phyloP scores from a whole-genome alignment of 2,113 vertebrate species.

The Callaeas wilsoni region DNA sequence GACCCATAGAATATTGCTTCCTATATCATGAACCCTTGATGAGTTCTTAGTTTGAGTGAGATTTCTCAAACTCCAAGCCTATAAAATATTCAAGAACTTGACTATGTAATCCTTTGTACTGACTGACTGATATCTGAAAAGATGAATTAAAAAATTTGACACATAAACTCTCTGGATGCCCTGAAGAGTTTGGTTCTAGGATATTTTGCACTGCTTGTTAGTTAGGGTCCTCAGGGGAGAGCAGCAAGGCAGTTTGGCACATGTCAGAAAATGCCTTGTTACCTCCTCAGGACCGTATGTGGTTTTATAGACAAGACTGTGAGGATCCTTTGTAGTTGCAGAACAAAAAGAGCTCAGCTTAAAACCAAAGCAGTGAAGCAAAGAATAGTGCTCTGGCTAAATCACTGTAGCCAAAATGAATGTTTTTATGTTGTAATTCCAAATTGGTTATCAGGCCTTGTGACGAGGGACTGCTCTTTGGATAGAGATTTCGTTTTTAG shows the following conservation, averaged over 20 bases:
- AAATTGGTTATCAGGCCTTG: background rate
- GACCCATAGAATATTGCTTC: background rate
- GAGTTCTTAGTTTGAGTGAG: background rate
- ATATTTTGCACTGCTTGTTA: background rate
- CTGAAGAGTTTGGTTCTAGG: background rate
- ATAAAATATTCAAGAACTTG: background rate
- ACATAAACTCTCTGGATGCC: background rate
- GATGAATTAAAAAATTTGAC: background rate
- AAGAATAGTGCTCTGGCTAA: background rate
- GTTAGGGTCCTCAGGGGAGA: background rate
- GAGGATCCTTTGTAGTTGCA: background rate
- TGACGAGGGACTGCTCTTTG: background rate
- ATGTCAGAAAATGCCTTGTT: background rate
- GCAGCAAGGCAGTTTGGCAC: background rate
- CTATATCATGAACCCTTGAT: background rate
- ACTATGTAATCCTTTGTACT: background rate
- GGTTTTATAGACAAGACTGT: background rate
- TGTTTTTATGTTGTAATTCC: background rate
- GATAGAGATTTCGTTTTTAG: background rate
- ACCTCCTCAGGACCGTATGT: fast-evolving
- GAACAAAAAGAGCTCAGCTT: background rate
- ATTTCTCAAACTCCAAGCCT: background rate
- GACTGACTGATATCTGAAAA: background rate
- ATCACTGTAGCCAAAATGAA: background rate
- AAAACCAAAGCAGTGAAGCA: background rate